These are phyloP conservation scores for Drosophila arawakana DNA, from an alignment of 1,140 invertebrate species.

Conservation along the genomic window DNA sequence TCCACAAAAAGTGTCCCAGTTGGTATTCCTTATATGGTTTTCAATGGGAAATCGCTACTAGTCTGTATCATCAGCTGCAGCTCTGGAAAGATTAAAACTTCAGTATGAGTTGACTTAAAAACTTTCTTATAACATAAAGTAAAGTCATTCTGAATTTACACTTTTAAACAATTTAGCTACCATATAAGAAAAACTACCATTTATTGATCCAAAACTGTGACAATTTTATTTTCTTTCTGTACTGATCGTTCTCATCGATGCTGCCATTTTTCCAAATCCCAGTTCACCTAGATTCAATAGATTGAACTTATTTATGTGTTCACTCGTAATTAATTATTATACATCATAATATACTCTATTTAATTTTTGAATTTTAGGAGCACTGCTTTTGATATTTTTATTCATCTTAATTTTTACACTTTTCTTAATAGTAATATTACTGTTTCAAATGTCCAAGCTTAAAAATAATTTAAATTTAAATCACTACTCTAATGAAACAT, in stretches of 20 bases:
- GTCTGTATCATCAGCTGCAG: constrained; percentile 19
- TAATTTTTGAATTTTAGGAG: neutral
- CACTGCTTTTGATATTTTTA: neutral
- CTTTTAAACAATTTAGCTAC: neutral
- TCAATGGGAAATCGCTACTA: neutral
- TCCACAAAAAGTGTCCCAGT: constrained; percentile 37
- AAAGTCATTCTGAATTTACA: neutral
- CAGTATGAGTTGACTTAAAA: constrained; percentile 1
- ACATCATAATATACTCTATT: too few relatives aligned
- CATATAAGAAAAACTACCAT: neutral
- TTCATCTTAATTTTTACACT: neutral
- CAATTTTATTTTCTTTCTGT: too few relatives aligned
- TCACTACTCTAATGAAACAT: too few relatives aligned
- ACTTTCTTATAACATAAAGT: neutral
- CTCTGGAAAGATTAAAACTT: neutral
- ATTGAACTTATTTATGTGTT: too few relatives aligned
- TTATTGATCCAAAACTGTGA: too few relatives aligned
- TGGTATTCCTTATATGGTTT: constrained; percentile 17
- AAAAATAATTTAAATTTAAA: too few relatives aligned
- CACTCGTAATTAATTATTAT: too few relatives aligned
- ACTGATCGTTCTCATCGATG: too few relatives aligned
- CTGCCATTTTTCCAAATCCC: too few relatives aligned
- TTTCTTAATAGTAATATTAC: too few relatives aligned
- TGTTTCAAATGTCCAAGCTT: too few relatives aligned
- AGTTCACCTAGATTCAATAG: too few relatives aligned